These are phyloP conservation scores for Aplysia californica DNA, from an alignment of 1,140 invertebrate genomes.

Conservation along the genomic window DNA sequence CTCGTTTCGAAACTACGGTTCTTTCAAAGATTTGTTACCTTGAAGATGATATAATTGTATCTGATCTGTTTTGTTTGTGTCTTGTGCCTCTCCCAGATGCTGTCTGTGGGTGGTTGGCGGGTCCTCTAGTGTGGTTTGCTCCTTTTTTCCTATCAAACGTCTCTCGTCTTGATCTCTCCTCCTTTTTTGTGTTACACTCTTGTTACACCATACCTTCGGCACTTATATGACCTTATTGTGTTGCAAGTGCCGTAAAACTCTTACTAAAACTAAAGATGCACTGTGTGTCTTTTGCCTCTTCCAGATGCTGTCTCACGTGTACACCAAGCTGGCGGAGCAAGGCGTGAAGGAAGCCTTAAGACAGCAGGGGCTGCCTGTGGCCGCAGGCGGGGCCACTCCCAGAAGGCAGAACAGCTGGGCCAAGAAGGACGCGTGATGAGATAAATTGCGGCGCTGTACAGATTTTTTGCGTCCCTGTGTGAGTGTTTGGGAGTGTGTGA, in stretches of 20 bases:
- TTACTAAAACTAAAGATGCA: not conserved
- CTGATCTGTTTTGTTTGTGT: too few species aligned
- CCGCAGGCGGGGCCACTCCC: not conserved
- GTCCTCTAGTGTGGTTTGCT: too few species aligned
- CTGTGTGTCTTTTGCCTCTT: conserved; percentile 30
- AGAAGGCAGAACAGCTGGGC: not conserved
- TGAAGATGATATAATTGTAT: too few species aligned
- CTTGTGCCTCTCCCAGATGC: too few species aligned
- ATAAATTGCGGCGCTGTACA: not conserved
- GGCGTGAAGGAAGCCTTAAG: conserved; percentile 45
- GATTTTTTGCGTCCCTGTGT: not conserved
- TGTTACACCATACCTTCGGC: not conserved
- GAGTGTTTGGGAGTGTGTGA: not conserved
- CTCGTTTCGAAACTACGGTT: too few species aligned
- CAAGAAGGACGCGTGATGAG: not conserved
- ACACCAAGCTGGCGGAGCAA: conserved; percentile 52
- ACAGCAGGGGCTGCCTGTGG: conserved; percentile 41
- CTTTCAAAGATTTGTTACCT: too few species aligned
- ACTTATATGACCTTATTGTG: not conserved
- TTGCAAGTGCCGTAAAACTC: too few species aligned
- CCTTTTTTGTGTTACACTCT: too few species aligned
- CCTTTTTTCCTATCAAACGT: too few species aligned
- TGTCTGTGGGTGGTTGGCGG: too few species aligned
- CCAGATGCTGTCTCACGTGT: conserved; percentile 51
- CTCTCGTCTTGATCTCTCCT: too few species aligned